These are phyloP conservation scores for Drosophila trapezifrons DNA, from an alignment of 1,140 invertebrate species.

Conservation along the genomic window DNA sequence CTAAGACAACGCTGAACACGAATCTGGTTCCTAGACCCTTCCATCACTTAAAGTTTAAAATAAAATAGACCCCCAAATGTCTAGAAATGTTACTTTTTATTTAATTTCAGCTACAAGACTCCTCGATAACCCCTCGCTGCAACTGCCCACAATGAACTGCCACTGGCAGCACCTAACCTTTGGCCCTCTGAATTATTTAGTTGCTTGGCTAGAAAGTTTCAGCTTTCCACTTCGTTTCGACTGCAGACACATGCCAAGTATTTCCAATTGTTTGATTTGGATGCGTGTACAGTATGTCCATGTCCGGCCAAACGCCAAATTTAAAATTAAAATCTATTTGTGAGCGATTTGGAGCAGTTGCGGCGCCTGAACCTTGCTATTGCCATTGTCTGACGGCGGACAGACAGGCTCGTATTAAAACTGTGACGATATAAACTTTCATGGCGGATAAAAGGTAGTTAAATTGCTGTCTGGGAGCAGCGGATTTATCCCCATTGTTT, in stretches of 20 bases:
- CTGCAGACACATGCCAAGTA: slow-evolving; percentile 57
- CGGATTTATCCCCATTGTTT: slow-evolving; percentile 51
- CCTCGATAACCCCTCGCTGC: slow-evolving; percentile 26
- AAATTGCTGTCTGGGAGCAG: slow-evolving; percentile 36
- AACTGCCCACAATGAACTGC: slow-evolving; percentile 35
- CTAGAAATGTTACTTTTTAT: no score
- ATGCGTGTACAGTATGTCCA: slow-evolving; percentile 34
- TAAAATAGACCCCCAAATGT: no score
- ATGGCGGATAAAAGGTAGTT: slow-evolving; percentile 45
- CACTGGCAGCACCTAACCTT: slow-evolving; percentile 44
- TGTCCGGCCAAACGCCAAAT: slow-evolving; percentile 35
- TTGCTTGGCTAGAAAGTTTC: slow-evolving; percentile 41
- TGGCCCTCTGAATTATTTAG: slow-evolving; percentile 56
- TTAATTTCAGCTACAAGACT: background rate
- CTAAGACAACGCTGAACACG: no score
- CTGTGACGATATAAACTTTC: slow-evolving; percentile 50
- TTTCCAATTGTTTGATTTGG: slow-evolving; percentile 55
- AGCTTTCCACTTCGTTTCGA: slow-evolving; percentile 17
- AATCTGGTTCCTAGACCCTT: no score
- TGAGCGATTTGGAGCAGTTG: slow-evolving; percentile 40
- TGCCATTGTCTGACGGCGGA: slow-evolving; percentile 36
- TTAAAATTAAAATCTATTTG: slow-evolving; percentile 66
- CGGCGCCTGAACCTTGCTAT: background rate
- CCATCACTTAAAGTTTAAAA: no score
- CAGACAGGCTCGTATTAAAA: slow-evolving; percentile 44